Conservation (phyloP, 2,888 invertebrate genomes). For the Cacoxenus indagator region DNA sequence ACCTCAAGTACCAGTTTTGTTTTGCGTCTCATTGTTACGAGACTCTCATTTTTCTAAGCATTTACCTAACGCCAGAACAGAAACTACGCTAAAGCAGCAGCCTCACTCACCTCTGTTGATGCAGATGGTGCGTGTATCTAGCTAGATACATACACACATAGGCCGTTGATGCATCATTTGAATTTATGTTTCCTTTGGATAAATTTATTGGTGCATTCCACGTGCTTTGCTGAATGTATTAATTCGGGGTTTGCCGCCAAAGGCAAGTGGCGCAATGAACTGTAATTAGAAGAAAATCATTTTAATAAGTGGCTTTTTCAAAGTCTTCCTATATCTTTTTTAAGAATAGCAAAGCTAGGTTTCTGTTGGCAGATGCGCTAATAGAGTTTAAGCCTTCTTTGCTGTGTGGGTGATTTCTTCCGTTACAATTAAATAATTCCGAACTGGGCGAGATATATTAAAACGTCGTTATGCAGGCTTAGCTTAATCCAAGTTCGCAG, state of each 20-base stretch:
- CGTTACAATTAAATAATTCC: too few species aligned
- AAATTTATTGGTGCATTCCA: slow-evolving; percentile 2
- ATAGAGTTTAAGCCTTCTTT: too few species aligned
- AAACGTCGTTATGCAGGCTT: too few species aligned
- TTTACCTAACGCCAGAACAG: slow-evolving; percentile 50
- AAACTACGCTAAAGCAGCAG: neutral
- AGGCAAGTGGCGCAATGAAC: neutral
- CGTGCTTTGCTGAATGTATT: neutral
- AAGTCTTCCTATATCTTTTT: too few species aligned
- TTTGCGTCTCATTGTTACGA: slow-evolving; percentile 42
- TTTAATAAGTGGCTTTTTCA: too few species aligned
- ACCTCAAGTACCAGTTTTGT: slow-evolving; percentile 59
- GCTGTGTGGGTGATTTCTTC: too few species aligned
- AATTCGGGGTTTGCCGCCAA: too few species aligned
- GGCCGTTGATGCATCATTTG: neutral
- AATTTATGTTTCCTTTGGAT: neutral
- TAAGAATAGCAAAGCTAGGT: too few species aligned
- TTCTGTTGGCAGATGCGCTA: too few species aligned
- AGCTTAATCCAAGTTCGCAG: too few species aligned
- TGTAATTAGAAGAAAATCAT: too few species aligned
- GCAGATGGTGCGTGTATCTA: neutral
- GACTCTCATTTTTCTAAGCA: slow-evolving; percentile 32
- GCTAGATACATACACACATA: neutral
- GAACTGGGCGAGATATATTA: too few species aligned
- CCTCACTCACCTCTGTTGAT: neutral